Evolutionary conservation across 1,140 invertebrate genomes (phyloP), one percentile per base, ranked within the genome.

Genomic region (Pogonognathellus flavescens): DNA sequence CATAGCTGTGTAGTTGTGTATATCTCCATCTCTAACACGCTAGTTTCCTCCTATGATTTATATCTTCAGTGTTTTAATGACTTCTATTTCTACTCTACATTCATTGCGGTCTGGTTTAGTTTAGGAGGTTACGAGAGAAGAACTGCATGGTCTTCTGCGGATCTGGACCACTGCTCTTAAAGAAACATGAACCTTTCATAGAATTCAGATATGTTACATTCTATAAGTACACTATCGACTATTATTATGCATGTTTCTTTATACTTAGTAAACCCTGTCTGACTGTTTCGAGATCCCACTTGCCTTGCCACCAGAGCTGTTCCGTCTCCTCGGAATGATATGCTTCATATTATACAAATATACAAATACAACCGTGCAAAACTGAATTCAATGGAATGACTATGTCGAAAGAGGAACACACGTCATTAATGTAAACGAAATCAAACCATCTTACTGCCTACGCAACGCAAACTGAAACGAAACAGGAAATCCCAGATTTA

Each of bases 391-490:
- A 76, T 76, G 70, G 31, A 49, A 20, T 49, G 22, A 14, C 16
- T 76, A 7, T 76, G 16, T 20, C 13, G 66, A 41, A 70, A 70
- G 66, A 13, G 31, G 10, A 14, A 31, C 41, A 7, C 25, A 50
- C 70, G 70, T 76, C 70, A 76, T 76, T 76, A 76, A 76, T 76
- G 70, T 49, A 76, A 76, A 76, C 70, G 6, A 76, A 76, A 76
- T 76, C 41, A 25, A 76, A 50, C 53, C 53, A 13, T 14, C 53
- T 14, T 18, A 76, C 70, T 49, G n/a, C 70, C 70, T 49, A 76
- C 70, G 41, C 70, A 76, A 66, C 62, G 31, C n/a, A 76, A 76
- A 76, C 70, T 76, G 41, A 76, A 62, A 62, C n/a, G 59, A 62
- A 76, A 76, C 70, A 76, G 70, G 70, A 76, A 76, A 76, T 76